Base-by-base conservation (phyloP, 2,888 invertebrate species). In the Gastracanthus pulcherrimus region DNA sequence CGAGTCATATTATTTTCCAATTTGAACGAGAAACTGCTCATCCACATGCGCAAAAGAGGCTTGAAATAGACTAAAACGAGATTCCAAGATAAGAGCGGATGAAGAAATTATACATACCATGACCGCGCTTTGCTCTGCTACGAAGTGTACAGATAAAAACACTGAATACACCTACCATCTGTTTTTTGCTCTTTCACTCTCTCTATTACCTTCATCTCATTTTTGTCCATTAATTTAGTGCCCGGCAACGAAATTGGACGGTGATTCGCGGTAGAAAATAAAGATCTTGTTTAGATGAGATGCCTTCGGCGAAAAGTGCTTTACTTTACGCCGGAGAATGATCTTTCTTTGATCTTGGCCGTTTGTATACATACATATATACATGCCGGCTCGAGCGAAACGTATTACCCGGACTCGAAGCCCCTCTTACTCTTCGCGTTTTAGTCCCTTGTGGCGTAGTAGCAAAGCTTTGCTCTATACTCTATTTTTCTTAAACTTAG, bases 301-400 rank as follows among this genome's bases (percentile, higher is more conserved):
- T 58, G 72, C 72, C 60, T 62, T 60, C 29, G 60, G 58, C 72
- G 31, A 72, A 45, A 41, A 60, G 60, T 72, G 45, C 72, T 45
- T 58, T 38, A 41, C 29, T 29, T 41, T 31, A 26, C 71, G 29
- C 58, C 26, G 6, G n/a, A n/a, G 31, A 72, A 45, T 34, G 60
- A 45, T 72, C 62, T 11, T 45, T 72, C 72, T 72, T 72, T 72
- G 72, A 72, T 72, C 72, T 60, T 16, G 26, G 3, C 23, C 19
- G n/a, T 19, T 16, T 19, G 29, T 26, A 2, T 29, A 19, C 4
- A 31, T 19, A 19, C n/a, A 19, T 1, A 9, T 48, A 9, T 0
- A 45, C 11, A 67, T 4, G 3, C 23, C 6, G 19, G 13, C 64
- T 26, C 64, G 26, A 45, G 26, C 26, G 67, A 67, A 45, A 67